These are phyloP conservation scores for Ranitomeya imitator DNA, from an alignment of 2,113 vertebrate species.

Conservation along the genomic window DNA sequence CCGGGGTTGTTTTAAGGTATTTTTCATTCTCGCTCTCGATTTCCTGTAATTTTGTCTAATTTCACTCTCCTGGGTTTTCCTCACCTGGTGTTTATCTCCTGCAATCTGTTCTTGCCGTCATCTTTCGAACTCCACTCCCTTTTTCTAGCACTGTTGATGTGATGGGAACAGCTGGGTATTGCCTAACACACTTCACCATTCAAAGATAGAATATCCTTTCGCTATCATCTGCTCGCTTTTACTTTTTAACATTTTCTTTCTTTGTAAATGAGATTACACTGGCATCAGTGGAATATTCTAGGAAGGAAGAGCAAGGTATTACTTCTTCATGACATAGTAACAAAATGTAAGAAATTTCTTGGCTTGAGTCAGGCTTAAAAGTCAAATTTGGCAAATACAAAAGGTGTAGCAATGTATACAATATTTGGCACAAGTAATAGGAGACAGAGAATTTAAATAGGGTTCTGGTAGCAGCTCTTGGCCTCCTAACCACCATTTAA, in stretches of 20 bases:
- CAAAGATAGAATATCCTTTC: background rate
- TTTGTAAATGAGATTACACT: background rate
- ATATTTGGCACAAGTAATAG: too few species aligned
- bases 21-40: background rate
- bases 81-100: slow-evolving; percentile 39
- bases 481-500: too few species aligned
- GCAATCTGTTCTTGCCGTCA: slow-evolving; percentile 34
- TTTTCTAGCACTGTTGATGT: background rate
- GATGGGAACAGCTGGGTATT: slow-evolving; percentile 37
- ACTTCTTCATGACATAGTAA: background rate
- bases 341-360: background rate
- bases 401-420: too few species aligned
- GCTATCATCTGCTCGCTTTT: background rate
- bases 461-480: too few species aligned
- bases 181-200: slow-evolving; percentile 24
- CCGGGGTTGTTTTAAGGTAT: background rate
- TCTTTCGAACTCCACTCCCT: background rate
- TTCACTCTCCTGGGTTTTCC: slow-evolving; percentile 17
- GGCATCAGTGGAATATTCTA: background rate
- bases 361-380: too few species aligned
- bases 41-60: background rate
- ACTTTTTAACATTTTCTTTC: background rate
- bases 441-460: too few species aligned
- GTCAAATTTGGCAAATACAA: too few species aligned
- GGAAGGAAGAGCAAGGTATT: background rate